phyloP scores from a whole-genome alignment of 2,888 invertebrate genomes.

The Theodoxus fluviatilis region DNA sequence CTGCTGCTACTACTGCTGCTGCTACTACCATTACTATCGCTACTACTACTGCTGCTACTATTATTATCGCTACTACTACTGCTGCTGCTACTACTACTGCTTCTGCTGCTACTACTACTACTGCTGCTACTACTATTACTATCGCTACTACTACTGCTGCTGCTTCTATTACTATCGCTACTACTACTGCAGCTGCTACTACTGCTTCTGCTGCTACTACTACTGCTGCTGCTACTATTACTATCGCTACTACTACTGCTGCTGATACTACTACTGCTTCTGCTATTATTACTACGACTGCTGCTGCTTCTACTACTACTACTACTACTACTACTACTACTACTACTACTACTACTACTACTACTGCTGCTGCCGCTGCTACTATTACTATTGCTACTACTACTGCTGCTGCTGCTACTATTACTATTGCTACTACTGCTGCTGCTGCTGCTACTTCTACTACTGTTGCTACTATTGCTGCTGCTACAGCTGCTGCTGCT shows the following conservation, averaged over 20 bases:
- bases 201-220: too few species aligned
- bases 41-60: background rate
- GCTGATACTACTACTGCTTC: background rate
- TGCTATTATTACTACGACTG: background rate
- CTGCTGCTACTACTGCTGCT: conserved; percentile 3
- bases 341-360: conserved; percentile 2
- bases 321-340: conserved; percentile 3
- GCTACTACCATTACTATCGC: background rate
- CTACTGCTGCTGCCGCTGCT: conserved; percentile 1
- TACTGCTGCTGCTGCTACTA: background rate
- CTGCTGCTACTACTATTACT: conserved; percentile 3
- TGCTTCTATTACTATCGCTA: background rate
- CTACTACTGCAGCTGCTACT: background rate
- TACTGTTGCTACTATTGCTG: too few species aligned
- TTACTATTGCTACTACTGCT: background rate
- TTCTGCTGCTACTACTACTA: background rate
- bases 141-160: background rate
- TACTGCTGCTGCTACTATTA: too few species aligned
- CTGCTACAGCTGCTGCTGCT: too few species aligned
- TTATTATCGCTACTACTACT: conserved; percentile 10
- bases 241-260: too few species aligned
- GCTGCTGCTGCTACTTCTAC: conserved; percentile 1
- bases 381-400: background rate
- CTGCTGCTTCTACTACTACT: background rate
- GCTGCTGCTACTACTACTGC: background rate